Base-by-base conservation (phyloP, 2,888 invertebrate species). In the Epinotia demarniana region DNA sequence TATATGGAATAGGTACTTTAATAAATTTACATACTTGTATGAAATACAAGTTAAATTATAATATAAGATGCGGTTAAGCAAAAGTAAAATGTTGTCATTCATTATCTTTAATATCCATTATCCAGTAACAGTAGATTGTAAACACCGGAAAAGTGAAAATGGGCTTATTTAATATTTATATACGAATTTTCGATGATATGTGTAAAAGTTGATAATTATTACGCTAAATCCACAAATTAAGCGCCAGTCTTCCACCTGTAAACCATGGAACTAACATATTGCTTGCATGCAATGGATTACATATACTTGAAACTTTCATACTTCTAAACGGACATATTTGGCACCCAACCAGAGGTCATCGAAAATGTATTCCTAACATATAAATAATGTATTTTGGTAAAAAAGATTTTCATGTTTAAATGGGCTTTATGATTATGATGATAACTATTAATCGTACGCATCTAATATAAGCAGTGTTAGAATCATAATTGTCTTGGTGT, bases 341-440 rank as follows among this genome's bases (percentile, higher is more conserved):
- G 77, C 75, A 76, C 72, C 76, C 73, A 73, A 77, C 75, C 79
- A 79, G 77, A 77, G 74, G 82, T 83, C 87, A 87, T 86, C 87
- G 86, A 88, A 87, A 77, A 80, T 79, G 76, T 83, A 86, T 85
- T 84, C 82, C 82, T 80, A 80, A 80, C 78, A 81, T 79, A 87
- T 81, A 82, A 86, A 72, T 75, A 61, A 75, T 72, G 75, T 89
- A 90, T 90, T 90, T 91, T 91, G 85, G 84, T 89, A 89, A 87
- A 84, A 80, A 84, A 86, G 81, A 83, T 88, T 85, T 83, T 85
- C 86, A 80, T 84, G 82, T 87, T 87, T 84, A 84, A 82, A 87
- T 87, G 86, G 87, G 88, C 90, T 90, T 89, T 88, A 83, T 85
- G 83, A 86, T 67, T 72, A 72, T 61, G 71, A 86, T 85, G 81